These are phyloP conservation scores for Hypena proboscidalis DNA, from an alignment of 2,888 invertebrate genomes.

Conservation along the genomic window DNA sequence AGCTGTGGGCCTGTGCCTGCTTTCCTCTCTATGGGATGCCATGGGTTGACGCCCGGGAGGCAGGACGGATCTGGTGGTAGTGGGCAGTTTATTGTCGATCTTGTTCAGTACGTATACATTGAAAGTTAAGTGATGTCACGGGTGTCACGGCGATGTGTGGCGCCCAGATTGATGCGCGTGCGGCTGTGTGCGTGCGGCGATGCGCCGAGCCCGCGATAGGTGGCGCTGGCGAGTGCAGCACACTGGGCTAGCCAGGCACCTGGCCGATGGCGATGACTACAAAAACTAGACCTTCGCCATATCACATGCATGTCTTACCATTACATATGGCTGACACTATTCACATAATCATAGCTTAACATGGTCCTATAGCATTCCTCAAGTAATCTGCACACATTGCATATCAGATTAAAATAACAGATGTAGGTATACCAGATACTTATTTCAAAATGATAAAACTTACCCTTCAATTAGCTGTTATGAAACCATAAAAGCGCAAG, in stretches of 20 bases:
- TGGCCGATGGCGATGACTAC: neutral
- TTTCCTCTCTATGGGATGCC: slow-evolving; percentile 4
- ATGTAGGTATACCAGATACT: no score
- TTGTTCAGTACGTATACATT: slow-evolving; percentile 44
- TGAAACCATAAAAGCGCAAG: no score
- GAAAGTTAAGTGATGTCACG: slow-evolving; percentile 51
- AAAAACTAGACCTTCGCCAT: slow-evolving; percentile 3
- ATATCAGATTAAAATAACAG: no score
- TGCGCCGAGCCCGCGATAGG: slow-evolving; percentile 42
- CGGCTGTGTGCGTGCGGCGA: slow-evolving; percentile 43
- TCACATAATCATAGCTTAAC: no score
- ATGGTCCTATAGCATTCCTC: no score
- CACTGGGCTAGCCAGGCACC: neutral
- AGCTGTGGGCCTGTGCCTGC: slow-evolving; percentile 21
- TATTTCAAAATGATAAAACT: no score
- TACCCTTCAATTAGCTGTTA: no score
- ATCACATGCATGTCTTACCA: neutral
- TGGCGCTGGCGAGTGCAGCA: slow-evolving; percentile 36
- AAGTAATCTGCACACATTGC: no score
- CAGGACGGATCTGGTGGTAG: slow-evolving; percentile 10
- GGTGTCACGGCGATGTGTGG: slow-evolving; percentile 42
- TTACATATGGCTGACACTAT: no score
- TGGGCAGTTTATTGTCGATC: slow-evolving; percentile 26
- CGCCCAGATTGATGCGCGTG: slow-evolving; percentile 45
- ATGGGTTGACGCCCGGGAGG: slow-evolving; percentile 12